Base-by-base conservation (phyloP, 1,140 invertebrate genomes). In the Hydropsyche tenuis region DNA sequence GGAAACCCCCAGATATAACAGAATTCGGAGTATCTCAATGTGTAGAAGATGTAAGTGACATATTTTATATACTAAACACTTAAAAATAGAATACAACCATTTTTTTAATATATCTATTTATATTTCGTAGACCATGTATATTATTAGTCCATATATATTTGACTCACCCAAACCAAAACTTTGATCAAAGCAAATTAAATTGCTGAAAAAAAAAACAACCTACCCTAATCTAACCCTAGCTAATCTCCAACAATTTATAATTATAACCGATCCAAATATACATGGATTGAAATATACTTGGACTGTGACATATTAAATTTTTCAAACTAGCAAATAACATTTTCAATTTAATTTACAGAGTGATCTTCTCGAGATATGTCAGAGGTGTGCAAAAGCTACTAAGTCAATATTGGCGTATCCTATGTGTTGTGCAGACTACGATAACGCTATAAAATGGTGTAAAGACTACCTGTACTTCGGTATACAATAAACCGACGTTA, bases 321-420 rank as follows among this genome's bases (percentile, higher is more conserved):
- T n/a, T n/a, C n/a, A n/a, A n/a, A n/a, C n/a, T n/a, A n/a, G 16
- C 42, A 64, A 64, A 9, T 23, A 25, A 25, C 11, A 46, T 64
- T 62, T 62, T 72, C n/a, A n/a, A 18, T 73, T 78, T 16, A 9
- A 37, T 68, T 80, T 79, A 1, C 76, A 84, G 82, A 69, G 65
- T n/a, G 75, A 78, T 22, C 75, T 80, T 18, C 72, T 79, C 51
- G 78, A 78, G 27, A 23, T 83, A 12, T 85, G 83, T 73, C 83
- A 85, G 68, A 76, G 78, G 73, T 85, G 83, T 75, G 83, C 83
- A 1, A 82, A 81, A 68, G 79, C 78, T 30, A 83, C 83, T 0
- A 81, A 81, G 75, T 82, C 82, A 1, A 74, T 72, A 6, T 70
- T 79, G 9, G 82, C 81, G 3, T 83, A 82, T 74, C 82, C 82